phyloP scores from a whole-genome alignment of 2,797 vertebrate species.

The Acridotheres tristis region DNA sequence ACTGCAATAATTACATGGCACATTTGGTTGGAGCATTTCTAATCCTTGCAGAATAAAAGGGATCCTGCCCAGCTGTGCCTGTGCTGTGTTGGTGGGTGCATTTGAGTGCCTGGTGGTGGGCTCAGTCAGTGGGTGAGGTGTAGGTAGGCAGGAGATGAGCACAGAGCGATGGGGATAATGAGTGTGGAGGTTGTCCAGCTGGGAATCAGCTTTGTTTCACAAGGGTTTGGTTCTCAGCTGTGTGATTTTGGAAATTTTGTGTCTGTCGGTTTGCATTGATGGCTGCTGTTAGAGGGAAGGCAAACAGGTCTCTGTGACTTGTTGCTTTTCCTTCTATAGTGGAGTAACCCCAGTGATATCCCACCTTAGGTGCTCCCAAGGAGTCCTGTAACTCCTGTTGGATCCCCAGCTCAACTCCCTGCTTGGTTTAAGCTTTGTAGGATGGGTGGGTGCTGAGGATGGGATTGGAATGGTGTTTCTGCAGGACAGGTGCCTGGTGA shows the following conservation, averaged over 20 bases:
- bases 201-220: not conserved
- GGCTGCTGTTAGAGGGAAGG: not conserved
- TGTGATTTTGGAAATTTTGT: not conserved
- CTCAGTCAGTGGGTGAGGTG: not conserved
- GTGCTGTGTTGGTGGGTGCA: not conserved
- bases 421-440: not conserved
- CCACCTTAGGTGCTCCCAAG: rapidly evolving
- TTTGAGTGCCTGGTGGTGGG: not conserved
- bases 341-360: too few relatives aligned
- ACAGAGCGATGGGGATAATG: not conserved
- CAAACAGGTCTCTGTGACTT: not conserved
- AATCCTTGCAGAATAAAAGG: not conserved
- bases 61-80: not conserved
- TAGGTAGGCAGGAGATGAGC: not conserved
- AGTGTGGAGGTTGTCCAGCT: not conserved
- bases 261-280: not conserved
- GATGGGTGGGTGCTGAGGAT: not conserved
- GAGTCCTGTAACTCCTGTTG: not conserved
- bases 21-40: not conserved
- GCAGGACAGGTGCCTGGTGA: not conserved
- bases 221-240: not conserved
- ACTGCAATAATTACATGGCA: not conserved
- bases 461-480: not conserved
- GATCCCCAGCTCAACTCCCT: not conserved
- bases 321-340: not conserved